Conservation (phyloP, 1,140 invertebrate genomes). For the Panagrolaimus sp. region DNA sequence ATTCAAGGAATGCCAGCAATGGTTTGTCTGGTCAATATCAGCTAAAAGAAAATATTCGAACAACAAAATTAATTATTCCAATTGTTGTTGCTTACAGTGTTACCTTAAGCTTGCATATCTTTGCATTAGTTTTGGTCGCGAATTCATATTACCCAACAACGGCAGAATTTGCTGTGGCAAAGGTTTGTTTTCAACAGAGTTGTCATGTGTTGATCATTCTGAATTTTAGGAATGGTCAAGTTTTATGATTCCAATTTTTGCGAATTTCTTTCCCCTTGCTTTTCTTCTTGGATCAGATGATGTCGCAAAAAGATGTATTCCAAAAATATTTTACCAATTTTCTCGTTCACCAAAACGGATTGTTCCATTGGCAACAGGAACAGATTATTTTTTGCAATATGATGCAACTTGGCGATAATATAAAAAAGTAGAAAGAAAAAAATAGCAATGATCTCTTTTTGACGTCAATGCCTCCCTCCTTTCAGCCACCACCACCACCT, state of each 20-base stretch:
- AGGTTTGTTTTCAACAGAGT: no score
- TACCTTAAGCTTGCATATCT: background rate
- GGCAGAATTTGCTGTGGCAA: background rate
- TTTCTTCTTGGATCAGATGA: background rate
- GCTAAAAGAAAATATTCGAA: slow-evolving; percentile 1
- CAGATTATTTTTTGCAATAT: background rate
- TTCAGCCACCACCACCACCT: no score
- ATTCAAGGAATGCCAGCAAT: background rate
- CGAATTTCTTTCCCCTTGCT: background rate
- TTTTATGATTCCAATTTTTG: slow-evolving; percentile 2
- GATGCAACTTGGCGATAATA: background rate
- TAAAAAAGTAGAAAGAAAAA: background rate
- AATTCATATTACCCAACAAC: background rate
- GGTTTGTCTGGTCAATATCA: background rate
- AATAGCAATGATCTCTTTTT: no score
- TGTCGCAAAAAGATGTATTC: background rate
- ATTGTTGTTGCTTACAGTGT: background rate
- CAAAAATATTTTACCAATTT: background rate
- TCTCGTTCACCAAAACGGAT: background rate
- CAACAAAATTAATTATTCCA: background rate
- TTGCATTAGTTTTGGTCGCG: background rate
- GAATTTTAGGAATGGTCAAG: slow-evolving; percentile 15
- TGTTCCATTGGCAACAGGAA: background rate
- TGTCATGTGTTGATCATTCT: no score
- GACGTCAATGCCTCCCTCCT: no score